Evolutionary conservation across 2,888 invertebrate species (phyloP), one percentile per base, ranked within the genome.

Genomic region (Metopia argyrocephala): DNA sequence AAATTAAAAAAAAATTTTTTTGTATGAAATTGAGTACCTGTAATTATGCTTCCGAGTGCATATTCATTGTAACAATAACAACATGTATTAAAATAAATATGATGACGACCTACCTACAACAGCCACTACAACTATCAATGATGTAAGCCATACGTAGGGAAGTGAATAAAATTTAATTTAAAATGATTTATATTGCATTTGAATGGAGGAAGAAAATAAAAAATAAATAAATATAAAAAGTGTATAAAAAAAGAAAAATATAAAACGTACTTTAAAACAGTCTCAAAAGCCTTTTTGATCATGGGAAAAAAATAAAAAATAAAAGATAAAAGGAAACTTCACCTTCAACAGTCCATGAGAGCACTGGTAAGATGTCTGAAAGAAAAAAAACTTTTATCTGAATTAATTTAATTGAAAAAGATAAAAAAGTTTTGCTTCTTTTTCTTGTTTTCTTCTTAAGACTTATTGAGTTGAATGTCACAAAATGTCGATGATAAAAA

Each of bases 171-270:
- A 78, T 78, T 66, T 78, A 78, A 78, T 78, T 78, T 78, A 73
- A 78, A 78, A 73, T 73, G 66, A 78, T 78, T 78, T 78, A 78
- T 78, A 78, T 78, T 68, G 56, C 66, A 73, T 78, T 78, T 78
- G 28, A 18, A 56, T 56, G 56, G 50, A 61, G 46, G 9, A 59
- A 20, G 28, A 18, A 56, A 62, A 62, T 59, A 61, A 54, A 20
- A 59, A 7, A 38, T 20, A 52, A 45, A 45, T 50, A 62, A 64
- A 61, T 57, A 59, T 31, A 38, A 31, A 31, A 12, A 59, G 20
- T 12, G 21, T 23, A 46, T 48, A 48, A 46, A 23, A 28, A 50
- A 31, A n/a, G 23, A 65, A 48, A n/a, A 57, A 48, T 23, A 57
- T 23, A 69, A 69, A 69, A 48, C 46, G 31, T 61, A 68, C 61